These are phyloP conservation scores for Diacarnus erythraeanus DNA, from an alignment of 37 sponge, comb jelly and placozoan species.

Conservation along the genomic window DNA sequence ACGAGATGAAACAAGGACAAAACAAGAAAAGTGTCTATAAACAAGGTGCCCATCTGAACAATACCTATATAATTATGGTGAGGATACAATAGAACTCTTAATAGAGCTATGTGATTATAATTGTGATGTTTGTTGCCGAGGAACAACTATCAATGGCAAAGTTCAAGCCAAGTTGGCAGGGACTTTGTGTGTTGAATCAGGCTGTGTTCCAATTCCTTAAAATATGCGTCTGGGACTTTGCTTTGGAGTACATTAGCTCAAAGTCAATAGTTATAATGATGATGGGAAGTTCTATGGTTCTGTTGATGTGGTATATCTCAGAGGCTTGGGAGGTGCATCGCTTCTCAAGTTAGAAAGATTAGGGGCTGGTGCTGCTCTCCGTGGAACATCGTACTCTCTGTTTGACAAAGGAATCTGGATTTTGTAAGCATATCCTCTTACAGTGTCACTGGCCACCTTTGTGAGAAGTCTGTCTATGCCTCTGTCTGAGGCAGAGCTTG, in stretches of 20 bases:
- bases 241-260: background rate
- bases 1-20: too few relatives aligned
- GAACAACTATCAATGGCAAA: too few relatives aligned
- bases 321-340: constrained; percentile 67
- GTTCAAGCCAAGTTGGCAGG: too few relatives aligned
- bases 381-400: constrained; percentile 51
- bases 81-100: too few relatives aligned
- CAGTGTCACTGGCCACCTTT: constrained; percentile 48
- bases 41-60: too few relatives aligned
- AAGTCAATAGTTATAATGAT: background rate
- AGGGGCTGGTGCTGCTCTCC: constrained; percentile 44
- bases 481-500: constrained; percentile 8
- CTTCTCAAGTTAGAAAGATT: constrained; percentile 26
- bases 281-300: background rate
- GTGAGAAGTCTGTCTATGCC: constrained; percentile 36
- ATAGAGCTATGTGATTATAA: too few relatives aligned
- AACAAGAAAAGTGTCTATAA: too few relatives aligned
- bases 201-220: too few relatives aligned
- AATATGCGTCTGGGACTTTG: background rate
- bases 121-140: too few relatives aligned
- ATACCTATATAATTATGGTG: too few relatives aligned
- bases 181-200: background rate
- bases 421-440: constrained; percentile 64
- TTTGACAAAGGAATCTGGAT: constrained; percentile 43
- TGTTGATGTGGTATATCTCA: constrained; percentile 2